Conservation (phyloP, 2,888 invertebrate genomes). For the Melinopterus prodromus region DNA sequence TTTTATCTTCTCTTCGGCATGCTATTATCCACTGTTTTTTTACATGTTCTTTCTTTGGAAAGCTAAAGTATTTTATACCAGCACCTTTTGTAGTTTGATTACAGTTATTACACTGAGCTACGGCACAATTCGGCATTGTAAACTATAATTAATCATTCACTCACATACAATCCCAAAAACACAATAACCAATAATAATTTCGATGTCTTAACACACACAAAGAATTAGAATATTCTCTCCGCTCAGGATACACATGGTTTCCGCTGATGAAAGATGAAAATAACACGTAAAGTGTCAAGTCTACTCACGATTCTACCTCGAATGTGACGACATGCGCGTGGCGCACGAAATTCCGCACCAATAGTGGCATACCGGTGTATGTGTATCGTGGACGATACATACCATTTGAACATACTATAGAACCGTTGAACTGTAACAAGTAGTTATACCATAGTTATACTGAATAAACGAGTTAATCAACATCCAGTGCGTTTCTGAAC, state of each 20-base stretch:
- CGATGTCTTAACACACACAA: background rate
- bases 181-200: slow-evolving; percentile 4
- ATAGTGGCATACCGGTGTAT: background rate
- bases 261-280: background rate
- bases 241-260: background rate
- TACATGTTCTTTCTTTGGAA: slow-evolving; percentile 12
- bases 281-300: background rate
- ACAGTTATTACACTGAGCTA: slow-evolving; percentile 5
- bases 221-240: background rate
- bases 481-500: too few relatives aligned
- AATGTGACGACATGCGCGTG: slow-evolving; percentile 4
- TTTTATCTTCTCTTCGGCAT: slow-evolving; percentile 9
- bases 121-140: slow-evolving; percentile 16
- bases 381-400: background rate
- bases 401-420: too few relatives aligned
- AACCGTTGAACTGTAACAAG: too few relatives aligned
- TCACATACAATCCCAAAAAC: background rate
- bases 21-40: slow-evolving; percentile 13
- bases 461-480: too few relatives aligned
- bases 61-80: slow-evolving; percentile 13
- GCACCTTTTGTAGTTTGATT: slow-evolving; percentile 5
- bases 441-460: too few relatives aligned
- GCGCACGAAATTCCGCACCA: background rate
- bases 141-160: background rate
- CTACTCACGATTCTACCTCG: background rate